A percentile compares a stretch with the other conserved stretches of the same genome.
phyloP scores from a whole-genome alignment of 2,113 vertebrate species.

The Gymnarchus niloticus region DNA sequence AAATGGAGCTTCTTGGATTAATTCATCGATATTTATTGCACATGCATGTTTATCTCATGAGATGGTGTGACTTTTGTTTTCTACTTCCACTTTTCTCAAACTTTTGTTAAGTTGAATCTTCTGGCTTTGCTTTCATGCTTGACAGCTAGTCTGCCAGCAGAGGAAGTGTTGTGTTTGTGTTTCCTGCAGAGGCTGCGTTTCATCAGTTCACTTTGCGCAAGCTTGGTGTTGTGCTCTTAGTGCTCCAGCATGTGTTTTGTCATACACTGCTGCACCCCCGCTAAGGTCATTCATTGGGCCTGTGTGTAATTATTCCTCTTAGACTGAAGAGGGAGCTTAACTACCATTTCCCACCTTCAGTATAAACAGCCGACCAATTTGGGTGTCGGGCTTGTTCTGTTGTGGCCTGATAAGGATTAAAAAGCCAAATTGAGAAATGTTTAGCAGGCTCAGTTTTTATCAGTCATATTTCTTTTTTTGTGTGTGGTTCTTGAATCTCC shows the following conservation, averaged over 20 bases:
- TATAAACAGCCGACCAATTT: background rate
- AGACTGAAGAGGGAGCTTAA: background rate
- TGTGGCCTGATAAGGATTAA: background rate
- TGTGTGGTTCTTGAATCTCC: background rate
- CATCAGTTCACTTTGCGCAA: background rate
- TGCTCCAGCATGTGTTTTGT: background rate
- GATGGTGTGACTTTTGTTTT: background rate
- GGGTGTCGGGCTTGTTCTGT: background rate
- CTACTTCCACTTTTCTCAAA: background rate
- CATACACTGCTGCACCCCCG: background rate
- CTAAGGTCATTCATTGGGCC: background rate
- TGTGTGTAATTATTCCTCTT: background rate
- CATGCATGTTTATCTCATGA: background rate
- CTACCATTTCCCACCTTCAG: background rate
- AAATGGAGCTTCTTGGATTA: background rate
- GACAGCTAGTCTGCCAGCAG: background rate
- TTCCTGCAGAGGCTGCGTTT: background rate
- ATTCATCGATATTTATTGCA: background rate
- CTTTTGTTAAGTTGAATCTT: background rate
- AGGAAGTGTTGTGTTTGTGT: background rate
- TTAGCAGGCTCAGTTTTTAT: background rate
- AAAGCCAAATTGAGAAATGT: background rate
- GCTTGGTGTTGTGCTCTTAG: background rate
- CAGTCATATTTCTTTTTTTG: background rate
- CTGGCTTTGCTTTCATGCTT: background rate